Conservation (phyloP, 2,888 invertebrate genomes). For the Andrena fulva region DNA sequence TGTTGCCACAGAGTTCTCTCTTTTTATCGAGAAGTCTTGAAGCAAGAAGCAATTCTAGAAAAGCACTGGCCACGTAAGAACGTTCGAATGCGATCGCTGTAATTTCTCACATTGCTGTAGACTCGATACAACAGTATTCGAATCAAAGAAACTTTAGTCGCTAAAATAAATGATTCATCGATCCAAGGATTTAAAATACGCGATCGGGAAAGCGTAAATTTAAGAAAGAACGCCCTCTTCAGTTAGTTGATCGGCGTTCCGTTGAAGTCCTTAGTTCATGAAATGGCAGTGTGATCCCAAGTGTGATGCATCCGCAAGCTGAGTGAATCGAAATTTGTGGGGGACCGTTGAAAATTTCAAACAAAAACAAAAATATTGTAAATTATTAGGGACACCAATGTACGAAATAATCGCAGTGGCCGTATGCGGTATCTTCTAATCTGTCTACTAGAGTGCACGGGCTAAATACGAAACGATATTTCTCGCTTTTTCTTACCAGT, state of each 20-base stretch:
- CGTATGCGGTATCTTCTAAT: conserved; percentile 38
- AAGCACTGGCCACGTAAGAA: too few species aligned
- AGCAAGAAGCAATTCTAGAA: too few species aligned
- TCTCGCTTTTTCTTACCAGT: conserved; percentile 33
- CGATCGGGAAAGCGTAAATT: conserved; percentile 37
- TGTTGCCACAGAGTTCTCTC: too few species aligned
- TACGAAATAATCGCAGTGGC: conserved; percentile 22
- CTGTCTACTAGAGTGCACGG: conserved; percentile 27
- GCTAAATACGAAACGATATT: conserved; percentile 32
- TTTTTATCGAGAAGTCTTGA: too few species aligned
- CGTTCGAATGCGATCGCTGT: too few species aligned
- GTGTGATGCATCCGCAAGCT: conserved; percentile 55
- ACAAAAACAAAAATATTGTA: conserved; percentile 32
- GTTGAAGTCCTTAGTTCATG: conserved; percentile 61
- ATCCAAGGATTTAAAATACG: neutral
- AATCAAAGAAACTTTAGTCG: too few species aligned
- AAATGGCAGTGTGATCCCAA: conserved; percentile 76
- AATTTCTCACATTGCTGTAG: too few species aligned
- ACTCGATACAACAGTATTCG: too few species aligned
- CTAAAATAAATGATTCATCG: too few species aligned
- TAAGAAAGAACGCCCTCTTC: conserved; percentile 66
- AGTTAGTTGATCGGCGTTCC: conserved; percentile 73
- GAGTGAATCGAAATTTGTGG: conserved; percentile 44
- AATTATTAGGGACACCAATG: conserved; percentile 26
- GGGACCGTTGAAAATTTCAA: conserved; percentile 44